Percentiles rank a stretch among this genome's conserved stretches.
Conservation (phyloP, 1,140 invertebrate genomes). For the Caerostris extrusa region DNA sequence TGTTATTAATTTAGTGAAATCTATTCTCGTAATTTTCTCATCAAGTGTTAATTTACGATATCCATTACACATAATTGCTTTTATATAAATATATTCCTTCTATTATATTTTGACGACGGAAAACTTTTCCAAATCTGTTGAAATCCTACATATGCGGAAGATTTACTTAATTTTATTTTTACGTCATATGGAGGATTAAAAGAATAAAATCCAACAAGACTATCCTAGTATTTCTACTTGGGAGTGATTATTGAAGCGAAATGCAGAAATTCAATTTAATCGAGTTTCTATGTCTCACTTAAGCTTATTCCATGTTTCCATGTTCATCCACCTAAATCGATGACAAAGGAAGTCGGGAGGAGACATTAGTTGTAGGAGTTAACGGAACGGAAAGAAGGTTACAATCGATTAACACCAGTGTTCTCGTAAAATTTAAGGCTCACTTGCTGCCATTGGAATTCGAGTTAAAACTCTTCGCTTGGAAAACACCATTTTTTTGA, state of each 20-base stretch:
- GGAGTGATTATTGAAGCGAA: background rate
- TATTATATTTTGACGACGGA: too few relatives aligned
- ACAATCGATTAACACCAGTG: conserved; percentile 9
- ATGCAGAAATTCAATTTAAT: conserved; percentile 29
- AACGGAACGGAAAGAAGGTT: conserved; percentile 1
- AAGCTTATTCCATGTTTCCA: conserved; percentile 37
- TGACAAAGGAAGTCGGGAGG: conserved; percentile 13
- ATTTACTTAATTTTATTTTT: too few relatives aligned
- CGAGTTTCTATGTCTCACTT: conserved; percentile 52
- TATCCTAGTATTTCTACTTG: background rate
- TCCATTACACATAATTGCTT: too few relatives aligned
- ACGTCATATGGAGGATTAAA: background rate
- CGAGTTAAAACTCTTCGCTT: background rate
- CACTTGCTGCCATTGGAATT: background rate
- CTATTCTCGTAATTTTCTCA: too few relatives aligned
- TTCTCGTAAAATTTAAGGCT: background rate
- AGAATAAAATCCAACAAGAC: background rate
- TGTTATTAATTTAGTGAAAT: too few relatives aligned
- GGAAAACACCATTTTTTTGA: background rate
- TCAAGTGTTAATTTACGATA: too few relatives aligned
- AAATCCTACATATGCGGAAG: too few relatives aligned
- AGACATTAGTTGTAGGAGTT: background rate
- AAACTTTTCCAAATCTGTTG: too few relatives aligned
- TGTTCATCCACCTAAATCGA: conserved; percentile 37
- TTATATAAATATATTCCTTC: too few relatives aligned